These are phyloP conservation scores for Clarias fuscus DNA, from an alignment of 2,797 vertebrate species.

Conservation along the genomic window DNA sequence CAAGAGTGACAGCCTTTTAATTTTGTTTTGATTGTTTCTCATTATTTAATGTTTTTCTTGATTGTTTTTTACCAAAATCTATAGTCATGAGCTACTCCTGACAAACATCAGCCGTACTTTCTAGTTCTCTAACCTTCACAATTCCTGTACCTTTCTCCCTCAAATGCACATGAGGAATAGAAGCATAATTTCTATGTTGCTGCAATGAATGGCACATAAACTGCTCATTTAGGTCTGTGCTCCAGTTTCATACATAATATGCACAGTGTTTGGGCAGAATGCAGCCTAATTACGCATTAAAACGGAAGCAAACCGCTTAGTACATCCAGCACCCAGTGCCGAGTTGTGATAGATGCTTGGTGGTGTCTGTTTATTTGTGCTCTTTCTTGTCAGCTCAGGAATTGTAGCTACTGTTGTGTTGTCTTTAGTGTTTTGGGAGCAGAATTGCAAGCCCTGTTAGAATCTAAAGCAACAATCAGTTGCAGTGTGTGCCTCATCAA, in stretches of 20 bases:
- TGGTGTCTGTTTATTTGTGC: conserved; percentile 16
- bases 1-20: not conserved
- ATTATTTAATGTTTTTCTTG: not conserved
- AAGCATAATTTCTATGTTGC: not conserved
- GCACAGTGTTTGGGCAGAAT: not conserved
- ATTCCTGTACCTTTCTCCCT: not conserved
- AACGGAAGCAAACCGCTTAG: not conserved
- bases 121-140: not conserved
- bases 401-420: conserved; percentile 18
- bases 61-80: not conserved
- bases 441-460: conserved; percentile 12
- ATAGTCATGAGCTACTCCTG: not conserved
- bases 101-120: not conserved
- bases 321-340: not conserved
- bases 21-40: not conserved
- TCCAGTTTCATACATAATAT: not conserved
- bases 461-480: conserved; percentile 41
- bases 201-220: not conserved
- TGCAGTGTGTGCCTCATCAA: conserved; percentile 39
- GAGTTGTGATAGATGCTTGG: not conserved
- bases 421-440: conserved; percentile 32
- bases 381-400: conserved; percentile 6
- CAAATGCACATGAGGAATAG: not conserved
- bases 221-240: not conserved
- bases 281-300: conserved; percentile 12